Evolutionary conservation across 2,797 vertebrate genomes (phyloP), one percentile per base, ranked within the genome.

Genomic region (Alca torda): DNA sequence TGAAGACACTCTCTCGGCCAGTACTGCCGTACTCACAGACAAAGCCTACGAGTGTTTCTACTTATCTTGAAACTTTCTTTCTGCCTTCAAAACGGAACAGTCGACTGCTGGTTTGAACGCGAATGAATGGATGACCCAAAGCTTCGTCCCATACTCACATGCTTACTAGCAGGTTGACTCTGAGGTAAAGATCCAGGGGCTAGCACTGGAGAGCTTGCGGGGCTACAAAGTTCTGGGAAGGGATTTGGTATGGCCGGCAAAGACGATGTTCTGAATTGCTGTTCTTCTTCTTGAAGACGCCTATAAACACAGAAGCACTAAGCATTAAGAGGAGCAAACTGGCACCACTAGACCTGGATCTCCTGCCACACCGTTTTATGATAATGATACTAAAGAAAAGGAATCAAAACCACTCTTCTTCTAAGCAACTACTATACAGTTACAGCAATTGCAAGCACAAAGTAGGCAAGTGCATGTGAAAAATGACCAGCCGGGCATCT

Each of bases 191-290:
- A 99, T 84, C 99, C 98, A 5, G 99, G 98, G 54, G 98, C 97
- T 90, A 99, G 98, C 28, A 98, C 98, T 54, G 99, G 98, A 74
- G 99, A 99, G 95, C 98, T 98, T 23, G 98, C 98, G 0, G 98
- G 98, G 77, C 99, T 99, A 87, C 99, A 99, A 77, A 99, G 99
- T 97, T 99, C 99, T 2, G 99, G 99, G 95, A 99, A 99, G 4
- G 99, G 99, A 96, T 99, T 99, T 39, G 99, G 99, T 96, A 99
- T 99, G 97, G 99, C 99, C 4, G 99, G 99, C 97, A 99, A 98
- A 72, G 99, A 99, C 0, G 99, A 99, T 2, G 99, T 99, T 96
- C 98, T 98, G 70, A 99, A 98, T 68, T 99, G 99, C 97, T 99
- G 98, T 76, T 99, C 99, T 96, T 99, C 99, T 90, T 99, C 99